Percentiles rank a stretch among this genome's conserved stretches.
Evolutionary conservation across 2,113 vertebrate species (phyloP).

Genomic region (Strigops habroptila): DNA sequence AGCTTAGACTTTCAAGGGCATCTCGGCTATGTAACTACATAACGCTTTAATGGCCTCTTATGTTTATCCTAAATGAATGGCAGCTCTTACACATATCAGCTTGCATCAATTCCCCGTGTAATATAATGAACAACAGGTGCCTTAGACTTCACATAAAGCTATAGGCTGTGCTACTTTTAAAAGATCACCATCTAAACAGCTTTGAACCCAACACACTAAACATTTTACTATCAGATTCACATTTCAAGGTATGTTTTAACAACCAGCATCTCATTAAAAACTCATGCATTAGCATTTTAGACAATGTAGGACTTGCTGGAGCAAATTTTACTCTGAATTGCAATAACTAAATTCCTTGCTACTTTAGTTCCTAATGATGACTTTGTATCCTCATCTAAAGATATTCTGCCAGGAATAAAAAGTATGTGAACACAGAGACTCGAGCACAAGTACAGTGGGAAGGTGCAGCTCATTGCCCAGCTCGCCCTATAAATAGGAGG

Average conservation of each 20-base stretch:
- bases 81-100: neutral
- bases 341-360: neutral
- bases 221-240: neutral
- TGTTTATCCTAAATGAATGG: neutral
- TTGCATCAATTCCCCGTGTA: neutral
- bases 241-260: neutral
- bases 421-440: neutral
- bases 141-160: neutral
- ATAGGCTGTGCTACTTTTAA: neutral
- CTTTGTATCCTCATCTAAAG: neutral
- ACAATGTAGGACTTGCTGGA: neutral
- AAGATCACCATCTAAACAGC: neutral
- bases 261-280: neutral
- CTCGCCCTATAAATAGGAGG: neutral
- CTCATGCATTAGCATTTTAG: neutral
- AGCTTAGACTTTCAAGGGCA: neutral
- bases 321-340: neutral
- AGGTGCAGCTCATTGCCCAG: neutral
- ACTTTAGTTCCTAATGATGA: neutral
- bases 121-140: neutral
- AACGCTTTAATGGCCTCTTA: neutral
- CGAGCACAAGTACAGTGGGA: neutral
- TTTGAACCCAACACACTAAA: neutral
- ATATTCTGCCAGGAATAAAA: neutral
- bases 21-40: neutral